Evolutionary conservation across 23 tunicate genomes (phyloP).

Genomic region (Styela clava): DNA sequence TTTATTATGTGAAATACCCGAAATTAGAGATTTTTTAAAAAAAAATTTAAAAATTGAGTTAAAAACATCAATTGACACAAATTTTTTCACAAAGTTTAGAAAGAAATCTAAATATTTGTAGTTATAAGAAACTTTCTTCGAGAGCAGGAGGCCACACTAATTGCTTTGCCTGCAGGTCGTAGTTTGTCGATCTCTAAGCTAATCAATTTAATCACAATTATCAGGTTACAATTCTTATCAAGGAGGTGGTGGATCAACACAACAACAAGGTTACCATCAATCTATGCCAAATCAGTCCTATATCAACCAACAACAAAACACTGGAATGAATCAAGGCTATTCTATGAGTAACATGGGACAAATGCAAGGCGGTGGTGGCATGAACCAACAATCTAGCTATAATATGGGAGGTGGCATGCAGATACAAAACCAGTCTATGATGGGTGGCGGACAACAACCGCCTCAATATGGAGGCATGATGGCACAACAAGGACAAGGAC

Average conservation of each 20-base stretch:
- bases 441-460: conserved; percentile 27
- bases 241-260: conserved; percentile 13
- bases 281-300: conserved; percentile 29
- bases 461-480: conserved; percentile 25
- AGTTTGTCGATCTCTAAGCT: no score
- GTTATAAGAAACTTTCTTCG: no score
- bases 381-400: conserved; percentile 20
- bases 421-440: conserved; percentile 4
- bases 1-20: no score
- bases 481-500: conserved; percentile 3
- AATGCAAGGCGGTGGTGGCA: conserved; percentile 7
- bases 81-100: no score
- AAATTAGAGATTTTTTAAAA: no score
- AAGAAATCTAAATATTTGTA: no score
- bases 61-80: no score
- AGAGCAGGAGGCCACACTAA: no score
- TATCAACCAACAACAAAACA: conserved; percentile 24
- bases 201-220: no score
- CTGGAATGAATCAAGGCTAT: conserved; percentile 14
- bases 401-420: conserved; percentile 17
- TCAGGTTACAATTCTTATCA: conserved; percentile 23
- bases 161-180: no score
- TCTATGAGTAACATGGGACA: conserved; percentile 26
- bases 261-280: conserved; percentile 25
- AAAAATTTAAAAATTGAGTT: no score